These are phyloP conservation scores for Chymomyza costata DNA, from an alignment of 1,140 invertebrate genomes.

Conservation along the genomic window DNA sequence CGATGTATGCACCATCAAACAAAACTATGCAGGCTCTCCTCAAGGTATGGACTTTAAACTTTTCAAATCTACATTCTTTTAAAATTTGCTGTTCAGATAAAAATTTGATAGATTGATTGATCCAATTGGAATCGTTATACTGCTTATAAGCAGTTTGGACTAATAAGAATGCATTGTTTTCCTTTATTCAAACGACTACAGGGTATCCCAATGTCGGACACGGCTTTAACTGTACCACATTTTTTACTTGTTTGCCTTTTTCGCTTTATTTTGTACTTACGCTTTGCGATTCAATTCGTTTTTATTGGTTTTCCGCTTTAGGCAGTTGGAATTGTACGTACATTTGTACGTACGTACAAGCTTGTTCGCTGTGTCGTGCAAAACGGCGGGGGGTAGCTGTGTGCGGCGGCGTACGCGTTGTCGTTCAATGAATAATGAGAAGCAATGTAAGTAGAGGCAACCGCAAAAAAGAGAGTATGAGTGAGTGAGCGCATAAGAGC, in stretches of 20 bases:
- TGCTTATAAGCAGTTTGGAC: no score
- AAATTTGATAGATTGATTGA: no score
- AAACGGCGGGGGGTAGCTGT: conserved; percentile 34
- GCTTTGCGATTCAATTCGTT: conserved; percentile 73
- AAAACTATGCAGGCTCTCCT: no score
- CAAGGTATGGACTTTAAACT: no score
- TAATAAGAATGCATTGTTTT: no score
- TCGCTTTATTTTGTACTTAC: conserved; percentile 73
- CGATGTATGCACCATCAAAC: no score
- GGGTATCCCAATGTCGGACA: no score
- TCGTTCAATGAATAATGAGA: conserved; percentile 71
- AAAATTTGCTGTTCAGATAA: no score
- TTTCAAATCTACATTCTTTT: no score
- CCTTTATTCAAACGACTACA: no score
- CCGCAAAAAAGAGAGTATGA: conserved; percentile 12
- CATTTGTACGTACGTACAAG: conserved; percentile 31
- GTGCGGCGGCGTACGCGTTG: conserved; percentile 33
- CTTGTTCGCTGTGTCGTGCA: conserved; percentile 34
- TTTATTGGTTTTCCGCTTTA: conserved; percentile 73
- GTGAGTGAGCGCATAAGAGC: conserved; percentile 7
- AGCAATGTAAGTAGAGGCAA: conserved; percentile 53
- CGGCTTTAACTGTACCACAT: background rate
- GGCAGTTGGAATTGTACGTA: conserved; percentile 62
- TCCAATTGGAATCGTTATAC: no score
- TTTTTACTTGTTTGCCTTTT: conserved; percentile 51